These are phyloP conservation scores for Disparrhopalites patrizii DNA, from an alignment of 2,888 invertebrate genomes.

Conservation along the genomic window DNA sequence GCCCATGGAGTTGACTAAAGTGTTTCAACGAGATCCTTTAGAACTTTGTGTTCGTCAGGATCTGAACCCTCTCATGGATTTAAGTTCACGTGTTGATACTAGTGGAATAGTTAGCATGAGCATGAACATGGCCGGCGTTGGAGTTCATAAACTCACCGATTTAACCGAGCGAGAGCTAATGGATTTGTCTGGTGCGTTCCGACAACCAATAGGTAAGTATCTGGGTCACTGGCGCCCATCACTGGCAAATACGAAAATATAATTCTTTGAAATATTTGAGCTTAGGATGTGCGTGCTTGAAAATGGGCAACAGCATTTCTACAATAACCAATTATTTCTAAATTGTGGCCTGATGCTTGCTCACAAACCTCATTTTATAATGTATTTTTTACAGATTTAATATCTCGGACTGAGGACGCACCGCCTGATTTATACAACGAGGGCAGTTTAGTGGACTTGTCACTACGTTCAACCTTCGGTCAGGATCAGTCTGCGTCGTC, in stretches of 20 bases:
- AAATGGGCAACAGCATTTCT: neutral
- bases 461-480: constrained; percentile 41
- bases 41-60: constrained; percentile 42
- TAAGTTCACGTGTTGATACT: constrained; percentile 41
- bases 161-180: constrained; percentile 41
- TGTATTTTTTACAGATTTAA: constrained; percentile 34
- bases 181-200: constrained; percentile 44
- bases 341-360: neutral
- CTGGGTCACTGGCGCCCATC: neutral
- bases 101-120: constrained; percentile 32
- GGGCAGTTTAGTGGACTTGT: constrained; percentile 43
- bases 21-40: constrained; percentile 43
- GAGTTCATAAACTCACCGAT: constrained; percentile 38
- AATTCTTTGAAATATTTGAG: neutral
- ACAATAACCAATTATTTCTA: neutral
- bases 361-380: too few relatives aligned
- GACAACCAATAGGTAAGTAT: constrained; percentile 45
- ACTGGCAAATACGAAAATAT: neutral
- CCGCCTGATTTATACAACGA: constrained; percentile 38
- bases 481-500: constrained; percentile 44
- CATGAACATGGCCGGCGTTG: constrained; percentile 30
- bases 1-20: constrained; percentile 48
- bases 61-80: constrained; percentile 36
- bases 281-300: neutral
- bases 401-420: constrained; percentile 39